Evolutionary conservation across 2,797 vertebrate species (phyloP).

Genomic region (Lithobates sylvaticus): DNA sequence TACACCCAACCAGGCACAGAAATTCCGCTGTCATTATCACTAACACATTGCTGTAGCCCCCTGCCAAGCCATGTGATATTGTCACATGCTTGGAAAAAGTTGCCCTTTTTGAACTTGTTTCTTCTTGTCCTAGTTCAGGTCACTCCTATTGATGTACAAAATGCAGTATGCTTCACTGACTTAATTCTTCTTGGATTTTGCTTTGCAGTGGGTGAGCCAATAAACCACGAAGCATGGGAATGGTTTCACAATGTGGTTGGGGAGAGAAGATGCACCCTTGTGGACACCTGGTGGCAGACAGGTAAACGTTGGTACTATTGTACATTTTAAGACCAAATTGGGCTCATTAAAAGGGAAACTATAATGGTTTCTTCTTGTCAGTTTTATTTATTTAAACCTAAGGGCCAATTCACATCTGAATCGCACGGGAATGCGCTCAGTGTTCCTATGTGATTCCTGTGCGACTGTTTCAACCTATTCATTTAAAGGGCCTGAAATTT

Average conservation of each 20-base stretch:
- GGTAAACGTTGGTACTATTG: constrained; percentile 75
- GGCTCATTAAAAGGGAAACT: no score
- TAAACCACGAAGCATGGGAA: constrained; percentile 95
- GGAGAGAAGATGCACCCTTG: constrained; percentile 85
- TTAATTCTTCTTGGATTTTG: constrained; percentile 57
- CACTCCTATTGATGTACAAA: neutral
- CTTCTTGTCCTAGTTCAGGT: constrained; percentile 10
- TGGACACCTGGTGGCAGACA: constrained; percentile 99
- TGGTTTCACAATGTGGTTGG: constrained; percentile 94
- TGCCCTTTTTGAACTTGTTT: constrained; percentile 13
- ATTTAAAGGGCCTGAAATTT: no score
- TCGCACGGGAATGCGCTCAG: no score
- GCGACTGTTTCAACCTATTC: no score
- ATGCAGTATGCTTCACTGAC: neutral
- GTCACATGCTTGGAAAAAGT: constrained; percentile 55
- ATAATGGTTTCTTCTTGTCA: no score
- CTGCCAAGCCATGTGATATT: constrained; percentile 12
- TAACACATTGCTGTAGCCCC: neutral
- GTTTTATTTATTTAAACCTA: no score
- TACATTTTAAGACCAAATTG: neutral
- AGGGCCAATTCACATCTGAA: no score
- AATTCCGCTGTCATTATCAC: constrained; percentile 23
- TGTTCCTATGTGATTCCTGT: no score
- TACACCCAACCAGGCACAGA: constrained; percentile 17
- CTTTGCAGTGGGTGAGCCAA: constrained; percentile 93